Evolutionary conservation across 2,888 invertebrate genomes (phyloP).

Genomic region (Campopleginae sp.): DNA sequence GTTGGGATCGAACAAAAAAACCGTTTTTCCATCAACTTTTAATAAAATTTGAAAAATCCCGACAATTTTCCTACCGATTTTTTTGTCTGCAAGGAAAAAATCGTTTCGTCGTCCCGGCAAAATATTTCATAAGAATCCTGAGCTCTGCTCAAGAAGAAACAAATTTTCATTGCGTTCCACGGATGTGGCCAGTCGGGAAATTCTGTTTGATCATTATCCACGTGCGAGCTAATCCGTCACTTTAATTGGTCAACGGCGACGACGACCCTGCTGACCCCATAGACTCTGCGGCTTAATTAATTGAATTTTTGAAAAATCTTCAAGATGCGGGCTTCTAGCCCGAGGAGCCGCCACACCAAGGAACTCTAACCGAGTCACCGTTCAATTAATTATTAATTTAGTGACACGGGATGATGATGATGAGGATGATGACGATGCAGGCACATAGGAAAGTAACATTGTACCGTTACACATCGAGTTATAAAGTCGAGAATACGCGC

Average conservation of each 20-base stretch:
- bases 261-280: background rate
- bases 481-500: slow-evolving; percentile 46
- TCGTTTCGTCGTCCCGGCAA: no score
- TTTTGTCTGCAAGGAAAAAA: no score
- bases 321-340: background rate
- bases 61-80: no score
- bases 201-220: background rate
- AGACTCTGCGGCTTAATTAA: background rate
- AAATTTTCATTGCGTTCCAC: no score
- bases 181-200: background rate
- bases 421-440: slow-evolving; percentile 21
- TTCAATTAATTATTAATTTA: slow-evolving; percentile 44
- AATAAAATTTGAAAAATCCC: background rate
- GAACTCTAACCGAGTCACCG: slow-evolving; percentile 28
- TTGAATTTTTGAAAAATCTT: slow-evolving; percentile 16
- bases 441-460: slow-evolving; percentile 30
- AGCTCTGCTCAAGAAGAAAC: no score
- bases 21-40: no score
- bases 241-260: background rate
- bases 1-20: no score
- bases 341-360: no score
- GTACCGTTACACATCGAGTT: slow-evolving; percentile 46
- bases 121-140: no score
- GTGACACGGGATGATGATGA: slow-evolving; percentile 37
- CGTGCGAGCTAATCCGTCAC: background rate